These are phyloP conservation scores for Micromussa lordhowensis DNA, from an alignment of 92 coral and sea anemone species.

Conservation along the genomic window DNA sequence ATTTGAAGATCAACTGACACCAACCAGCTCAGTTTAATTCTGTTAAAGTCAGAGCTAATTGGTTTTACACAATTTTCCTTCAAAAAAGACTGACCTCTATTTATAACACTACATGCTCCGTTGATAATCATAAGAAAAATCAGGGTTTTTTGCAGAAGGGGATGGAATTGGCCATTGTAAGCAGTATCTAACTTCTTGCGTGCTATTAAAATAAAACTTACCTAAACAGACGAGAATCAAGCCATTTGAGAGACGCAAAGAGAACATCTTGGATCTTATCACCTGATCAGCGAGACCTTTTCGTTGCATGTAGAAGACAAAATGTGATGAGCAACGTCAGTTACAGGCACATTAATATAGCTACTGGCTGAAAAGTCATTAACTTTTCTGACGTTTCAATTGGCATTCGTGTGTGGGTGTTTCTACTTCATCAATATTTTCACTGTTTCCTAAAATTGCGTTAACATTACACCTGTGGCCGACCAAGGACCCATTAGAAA, in stretches of 20 bases:
- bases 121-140: not conserved
- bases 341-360: slow-evolving; percentile 23
- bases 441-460: not conserved
- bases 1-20: not conserved
- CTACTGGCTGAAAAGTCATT: slow-evolving; percentile 14
- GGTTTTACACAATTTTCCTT: not conserved
- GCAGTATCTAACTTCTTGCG: not conserved
- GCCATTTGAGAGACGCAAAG: not conserved
- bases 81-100: not conserved
- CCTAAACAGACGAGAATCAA: slow-evolving; percentile 27
- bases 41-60: not conserved
- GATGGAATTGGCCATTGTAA: not conserved
- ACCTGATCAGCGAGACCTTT: not conserved
- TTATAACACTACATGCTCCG: not conserved
- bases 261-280: not conserved
- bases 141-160: not conserved
- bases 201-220: slow-evolving; percentile 2
- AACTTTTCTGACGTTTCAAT: slow-evolving; percentile 3
- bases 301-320: not conserved
- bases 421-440: slow-evolving; percentile 13
- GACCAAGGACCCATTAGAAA: not conserved
- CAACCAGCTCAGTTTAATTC: not conserved
- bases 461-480: not conserved
- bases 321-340: slow-evolving; percentile 5
- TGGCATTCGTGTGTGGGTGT: not conserved